These are phyloP conservation scores for Alligator mississippiensis DNA, from an alignment of 2,113 vertebrate genomes.

Conservation along the genomic window DNA sequence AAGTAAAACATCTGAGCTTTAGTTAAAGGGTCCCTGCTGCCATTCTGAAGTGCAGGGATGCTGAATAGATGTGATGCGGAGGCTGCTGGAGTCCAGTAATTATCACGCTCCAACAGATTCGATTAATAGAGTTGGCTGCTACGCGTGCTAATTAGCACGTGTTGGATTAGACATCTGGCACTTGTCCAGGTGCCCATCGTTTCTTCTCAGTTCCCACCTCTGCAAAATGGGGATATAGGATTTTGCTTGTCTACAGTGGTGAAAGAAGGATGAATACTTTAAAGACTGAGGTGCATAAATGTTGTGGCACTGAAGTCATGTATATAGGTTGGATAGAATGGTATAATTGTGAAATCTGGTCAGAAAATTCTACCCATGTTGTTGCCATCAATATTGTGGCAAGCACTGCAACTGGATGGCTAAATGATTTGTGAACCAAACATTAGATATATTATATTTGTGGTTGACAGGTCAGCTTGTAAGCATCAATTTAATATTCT, in stretches of 20 bases:
- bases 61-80: too few species aligned
- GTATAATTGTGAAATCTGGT: not conserved
- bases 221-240: not conserved
- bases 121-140: too few species aligned
- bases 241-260: rapidly evolving
- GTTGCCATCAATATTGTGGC: not conserved
- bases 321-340: not conserved
- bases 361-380: not conserved
- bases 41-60: too few species aligned
- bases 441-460: not conserved
- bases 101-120: too few species aligned
- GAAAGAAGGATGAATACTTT: not conserved
- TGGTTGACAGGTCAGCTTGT: slow-evolving; percentile 8
- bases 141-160: too few species aligned
- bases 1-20: too few species aligned
- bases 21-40: too few species aligned
- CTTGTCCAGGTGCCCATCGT: not conserved
- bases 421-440: not conserved
- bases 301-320: not conserved
- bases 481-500: slow-evolving; percentile 12
- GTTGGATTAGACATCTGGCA: too few species aligned
- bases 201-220: not conserved
- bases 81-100: too few species aligned
- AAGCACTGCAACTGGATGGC: not conserved
- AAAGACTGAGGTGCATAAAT: rapidly evolving